These are phyloP conservation scores for Neosalanx taihuensis DNA, from an alignment of 2,797 vertebrate genomes.

Conservation along the genomic window DNA sequence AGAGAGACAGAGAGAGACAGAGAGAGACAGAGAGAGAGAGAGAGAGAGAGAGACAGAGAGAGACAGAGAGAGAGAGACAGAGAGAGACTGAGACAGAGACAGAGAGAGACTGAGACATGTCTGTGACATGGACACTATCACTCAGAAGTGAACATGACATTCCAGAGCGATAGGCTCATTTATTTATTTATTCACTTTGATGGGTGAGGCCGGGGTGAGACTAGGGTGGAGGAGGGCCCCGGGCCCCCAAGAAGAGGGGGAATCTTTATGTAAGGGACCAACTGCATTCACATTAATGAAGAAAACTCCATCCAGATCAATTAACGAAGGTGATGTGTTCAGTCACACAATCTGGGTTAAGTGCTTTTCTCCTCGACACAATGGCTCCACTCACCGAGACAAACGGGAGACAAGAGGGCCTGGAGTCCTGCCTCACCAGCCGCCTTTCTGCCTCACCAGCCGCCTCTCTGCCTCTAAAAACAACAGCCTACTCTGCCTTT, in stretches of 20 bases:
- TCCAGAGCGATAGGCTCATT: constrained; percentile 20
- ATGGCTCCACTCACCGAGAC: constrained; percentile 27
- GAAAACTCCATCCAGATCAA: constrained; percentile 31
- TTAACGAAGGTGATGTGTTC: constrained; percentile 48
- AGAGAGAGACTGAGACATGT: too few relatives aligned
- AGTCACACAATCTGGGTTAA: constrained; percentile 47
- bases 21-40: too few relatives aligned
- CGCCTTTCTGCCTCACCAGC: constrained; percentile 40
- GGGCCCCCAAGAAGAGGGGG: constrained; percentile 2
- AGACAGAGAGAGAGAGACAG: background rate
- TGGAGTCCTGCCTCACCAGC: background rate
- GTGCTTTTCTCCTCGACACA: constrained; percentile 49
- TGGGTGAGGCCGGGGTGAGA: too few relatives aligned
- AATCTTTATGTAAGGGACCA: constrained; percentile 18
- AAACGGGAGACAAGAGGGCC: constrained; percentile 26
- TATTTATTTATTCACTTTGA: constrained; percentile 19
- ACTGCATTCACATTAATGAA: constrained; percentile 46
- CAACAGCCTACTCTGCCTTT: constrained; percentile 48
- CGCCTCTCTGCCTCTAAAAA: constrained; percentile 49
- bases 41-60: too few relatives aligned
- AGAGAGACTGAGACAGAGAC: background rate
- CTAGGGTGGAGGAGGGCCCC: too few relatives aligned
- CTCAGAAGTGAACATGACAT: constrained; percentile 5
- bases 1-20: background rate
- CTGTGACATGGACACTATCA: constrained; percentile 10